Evolutionary conservation across 2,888 invertebrate genomes (phyloP).

Genomic region (Melieria crassipennis): DNA sequence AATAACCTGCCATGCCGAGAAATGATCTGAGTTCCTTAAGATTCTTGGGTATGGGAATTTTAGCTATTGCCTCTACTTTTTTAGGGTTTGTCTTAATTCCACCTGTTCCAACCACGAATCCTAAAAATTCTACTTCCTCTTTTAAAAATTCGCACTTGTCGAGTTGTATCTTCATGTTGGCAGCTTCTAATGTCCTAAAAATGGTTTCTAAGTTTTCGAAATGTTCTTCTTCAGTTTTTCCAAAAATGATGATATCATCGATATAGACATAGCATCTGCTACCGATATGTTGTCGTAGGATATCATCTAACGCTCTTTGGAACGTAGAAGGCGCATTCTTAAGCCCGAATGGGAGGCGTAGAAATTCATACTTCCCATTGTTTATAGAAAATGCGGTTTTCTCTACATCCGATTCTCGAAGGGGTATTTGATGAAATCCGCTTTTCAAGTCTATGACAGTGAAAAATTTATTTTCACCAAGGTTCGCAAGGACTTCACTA

Average conservation of each 20-base stretch:
- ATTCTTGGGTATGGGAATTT: constrained; percentile 33
- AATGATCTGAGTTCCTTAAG: constrained; percentile 38
- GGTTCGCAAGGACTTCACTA: too few species aligned
- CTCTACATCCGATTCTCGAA: too few species aligned
- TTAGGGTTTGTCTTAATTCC: constrained; percentile 39
- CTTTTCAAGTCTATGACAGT: too few species aligned
- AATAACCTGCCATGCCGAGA: constrained; percentile 36
- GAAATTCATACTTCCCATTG: too few species aligned
- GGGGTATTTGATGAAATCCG: too few species aligned
- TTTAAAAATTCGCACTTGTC: constrained; percentile 25
- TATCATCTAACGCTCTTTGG: too few species aligned
- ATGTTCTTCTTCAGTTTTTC: constrained; percentile 35
- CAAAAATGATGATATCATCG: constrained; percentile 26
- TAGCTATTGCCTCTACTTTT: constrained; percentile 38
- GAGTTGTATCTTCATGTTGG: constrained; percentile 28
- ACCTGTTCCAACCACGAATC: constrained; percentile 34
- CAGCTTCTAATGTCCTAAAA: constrained; percentile 23
- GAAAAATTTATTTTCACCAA: too few species aligned
- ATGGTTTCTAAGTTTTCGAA: constrained; percentile 26
- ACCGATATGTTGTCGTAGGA: too few species aligned
- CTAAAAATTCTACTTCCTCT: constrained; percentile 21
- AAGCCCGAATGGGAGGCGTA: too few species aligned
- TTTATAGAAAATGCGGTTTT: too few species aligned
- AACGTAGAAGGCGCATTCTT: too few species aligned
- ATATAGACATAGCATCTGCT: too few species aligned